Base-by-base conservation (phyloP, 2,797 vertebrate species). In the Nannoperca australis region DNA sequence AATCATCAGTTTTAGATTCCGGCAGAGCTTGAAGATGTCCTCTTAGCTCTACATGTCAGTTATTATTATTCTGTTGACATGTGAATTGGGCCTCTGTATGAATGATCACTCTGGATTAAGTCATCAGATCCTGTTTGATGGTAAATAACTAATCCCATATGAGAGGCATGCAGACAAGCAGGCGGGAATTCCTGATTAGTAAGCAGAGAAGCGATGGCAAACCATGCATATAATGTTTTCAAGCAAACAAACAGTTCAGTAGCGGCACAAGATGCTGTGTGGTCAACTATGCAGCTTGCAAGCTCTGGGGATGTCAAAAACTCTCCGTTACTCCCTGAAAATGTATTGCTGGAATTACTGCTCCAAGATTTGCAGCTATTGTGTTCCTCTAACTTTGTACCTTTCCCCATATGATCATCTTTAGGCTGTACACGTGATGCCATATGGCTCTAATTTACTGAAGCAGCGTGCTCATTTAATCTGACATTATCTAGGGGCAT, bases 401-500 rank as follows among this genome's bases (percentile, higher is more conserved):
- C 44, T 70, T 64, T 64, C 53, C 65, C 73, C 44, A 54, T 83
- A 45, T 76, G 51, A 59, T 40, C 44, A 12, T 30, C 40, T 73
- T 79, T 17, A 38, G 58, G 59, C 12, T 18, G 27, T 27, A 73
- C n/a, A 32, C 6, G 13, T 36, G 36, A 59, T 51, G 47, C 61
- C 22, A 60, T 42, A 54, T 74, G 54, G 42, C 58, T 71, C 15
- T 11, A 22, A 58, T 66, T 61, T 58, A 53, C 58, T 32, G 44
- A 62, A 61, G 53, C 27, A 14, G 45, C 24, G 14, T 18, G 47
- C 44, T 59, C 60, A 30, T 70, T 72, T 63, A 30, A 53, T 61
- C 51, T 70, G 73, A 66, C 81, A 81, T 70, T 56, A 71, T 67
- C 32, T 5, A 40, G 34, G 34, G 42, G 65, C 61, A 76, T 59